phyloP scores from a whole-genome alignment of 2,888 invertebrate species.

The Orthosia cruda region DNA sequence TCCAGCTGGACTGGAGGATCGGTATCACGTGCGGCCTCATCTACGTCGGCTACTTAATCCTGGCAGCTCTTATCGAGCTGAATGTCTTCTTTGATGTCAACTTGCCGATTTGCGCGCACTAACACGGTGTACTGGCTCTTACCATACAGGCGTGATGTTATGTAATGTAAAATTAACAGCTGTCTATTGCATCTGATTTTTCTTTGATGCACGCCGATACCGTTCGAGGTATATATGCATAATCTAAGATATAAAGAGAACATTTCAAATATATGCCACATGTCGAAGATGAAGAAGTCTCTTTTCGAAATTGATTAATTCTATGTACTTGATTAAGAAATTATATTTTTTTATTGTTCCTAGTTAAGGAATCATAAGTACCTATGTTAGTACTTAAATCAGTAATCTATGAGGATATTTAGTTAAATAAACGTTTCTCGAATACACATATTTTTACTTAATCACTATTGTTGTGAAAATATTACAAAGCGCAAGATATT shows the following conservation, averaged over 20 bases:
- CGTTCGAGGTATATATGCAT: neutral
- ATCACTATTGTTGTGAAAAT: slow-evolving; percentile 5
- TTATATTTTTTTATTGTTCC: slow-evolving; percentile 3
- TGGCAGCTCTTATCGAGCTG: slow-evolving; percentile 95
- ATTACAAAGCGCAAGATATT: neutral
- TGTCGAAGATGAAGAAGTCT: neutral
- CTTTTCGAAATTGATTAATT: neutral
- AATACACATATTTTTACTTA: slow-evolving; percentile 29
- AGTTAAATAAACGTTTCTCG: slow-evolving; percentile 42
- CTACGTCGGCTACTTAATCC: slow-evolving; percentile 93
- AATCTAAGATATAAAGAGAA: neutral
- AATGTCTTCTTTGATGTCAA: slow-evolving; percentile 95
- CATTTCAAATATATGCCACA: neutral
- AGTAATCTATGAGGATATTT: slow-evolving; percentile 17
- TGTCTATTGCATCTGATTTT: neutral
- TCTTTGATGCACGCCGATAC: neutral
- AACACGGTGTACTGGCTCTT: slow-evolving; percentile 1
- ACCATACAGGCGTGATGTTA: too few species aligned
- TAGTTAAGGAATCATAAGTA: slow-evolving; percentile 1
- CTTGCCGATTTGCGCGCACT: slow-evolving; percentile 93
- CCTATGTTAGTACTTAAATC: slow-evolving; percentile 17
- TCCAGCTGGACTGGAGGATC: slow-evolving; percentile 94
- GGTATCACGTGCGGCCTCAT: slow-evolving; percentile 93
- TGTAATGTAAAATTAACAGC: too few species aligned
- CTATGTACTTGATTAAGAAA: neutral